Base-by-base conservation (phyloP, 2,797 vertebrate genomes). In the Mus spretus region DNA sequence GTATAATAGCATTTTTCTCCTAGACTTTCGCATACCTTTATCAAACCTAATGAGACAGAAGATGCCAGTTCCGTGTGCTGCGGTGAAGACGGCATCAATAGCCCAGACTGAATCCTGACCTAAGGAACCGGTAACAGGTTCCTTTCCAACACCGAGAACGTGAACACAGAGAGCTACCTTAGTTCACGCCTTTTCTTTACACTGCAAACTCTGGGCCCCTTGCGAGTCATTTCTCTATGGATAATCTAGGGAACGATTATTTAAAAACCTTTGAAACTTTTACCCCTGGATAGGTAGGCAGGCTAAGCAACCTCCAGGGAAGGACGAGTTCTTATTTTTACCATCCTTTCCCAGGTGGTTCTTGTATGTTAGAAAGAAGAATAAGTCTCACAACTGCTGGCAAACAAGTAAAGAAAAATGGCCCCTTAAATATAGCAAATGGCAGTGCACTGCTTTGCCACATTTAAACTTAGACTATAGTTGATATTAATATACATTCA, bases 401-500 rank as follows among this genome's bases (percentile, higher is more conserved):
- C 47, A 90, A 95, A 82, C 7, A 84, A 75, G 26, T 80, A 72
- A 92, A 94, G 79, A 92, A 96, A 93, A 93, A 94, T 63, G 65
- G 22, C 37, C 50, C 34, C 75, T 95, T 80, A 85, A 92, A 80
- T 85, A 77, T 13, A 80, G 65, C 87, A 83, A 96, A 93, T 50
- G 65, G 67, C 75, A 93, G 20, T 22, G 47, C 20, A 86, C 80
- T 74, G 93, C 96, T 40, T 97, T 77, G 59, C 88, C 80, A 91
- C 59, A 72, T 94, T 93, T 97, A 95, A 15, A 89, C 93, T 92
- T 89, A 93, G 70, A 82, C 72, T 53, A 50, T 70, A 77, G n/a
- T 77, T 93, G 96, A 92, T 94, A 95, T 95, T 96, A 94, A 93
- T 90, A 96, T 95, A 94, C 93, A 96, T 95, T 92, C 96, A 96